A percentile compares a stretch with the other conserved stretches of the same genome.
phyloP scores from a whole-genome alignment of 2,888 invertebrate species.

The Patella caerulea region DNA sequence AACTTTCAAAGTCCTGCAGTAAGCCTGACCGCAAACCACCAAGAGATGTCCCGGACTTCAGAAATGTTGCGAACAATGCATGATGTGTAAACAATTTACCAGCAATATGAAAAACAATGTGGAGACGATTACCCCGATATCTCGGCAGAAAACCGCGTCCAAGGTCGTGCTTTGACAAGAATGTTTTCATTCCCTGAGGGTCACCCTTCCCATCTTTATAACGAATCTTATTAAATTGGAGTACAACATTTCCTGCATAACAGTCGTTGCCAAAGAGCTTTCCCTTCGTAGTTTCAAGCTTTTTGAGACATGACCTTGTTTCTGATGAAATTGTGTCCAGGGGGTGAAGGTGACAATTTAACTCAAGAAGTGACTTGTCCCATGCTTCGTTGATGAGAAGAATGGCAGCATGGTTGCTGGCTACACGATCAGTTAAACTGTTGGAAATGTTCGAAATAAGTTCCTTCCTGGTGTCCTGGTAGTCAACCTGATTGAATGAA shows the following conservation, averaged over 20 bases:
- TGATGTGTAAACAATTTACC: slow-evolving; percentile 27
- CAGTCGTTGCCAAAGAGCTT: slow-evolving; percentile 35
- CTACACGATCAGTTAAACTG: slow-evolving; percentile 28
- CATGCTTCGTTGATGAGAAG: slow-evolving; percentile 1
- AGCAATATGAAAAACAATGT: slow-evolving; percentile 36
- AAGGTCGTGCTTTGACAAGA: slow-evolving; percentile 28
- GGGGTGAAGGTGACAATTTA: slow-evolving; percentile 31
- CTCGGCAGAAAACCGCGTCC: slow-evolving; percentile 31
- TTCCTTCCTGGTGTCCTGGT: slow-evolving; percentile 11
- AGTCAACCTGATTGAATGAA: slow-evolving; percentile 17
- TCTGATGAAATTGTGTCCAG: slow-evolving; percentile 29
- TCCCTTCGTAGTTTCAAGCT: slow-evolving; percentile 22
- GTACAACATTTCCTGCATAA: slow-evolving; percentile 28
- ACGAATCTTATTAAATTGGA: slow-evolving; percentile 31
- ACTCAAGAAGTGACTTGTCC: not conserved
- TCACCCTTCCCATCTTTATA: slow-evolving; percentile 41
- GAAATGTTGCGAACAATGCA: slow-evolving; percentile 19
- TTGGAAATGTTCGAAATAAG: slow-evolving; percentile 25
- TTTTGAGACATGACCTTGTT: slow-evolving; percentile 21
- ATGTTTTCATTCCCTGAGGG: slow-evolving; percentile 34
- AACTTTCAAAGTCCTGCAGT: slow-evolving; percentile 23
- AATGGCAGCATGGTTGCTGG: slow-evolving; percentile 31
- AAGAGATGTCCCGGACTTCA: slow-evolving; percentile 27
- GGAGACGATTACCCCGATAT: slow-evolving; percentile 36
- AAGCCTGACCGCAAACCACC: slow-evolving; percentile 27